Evolutionary conservation across 2,797 vertebrate species (phyloP), one percentile per base, ranked within the genome.

Genomic region (Coreius guichenoti): DNA sequence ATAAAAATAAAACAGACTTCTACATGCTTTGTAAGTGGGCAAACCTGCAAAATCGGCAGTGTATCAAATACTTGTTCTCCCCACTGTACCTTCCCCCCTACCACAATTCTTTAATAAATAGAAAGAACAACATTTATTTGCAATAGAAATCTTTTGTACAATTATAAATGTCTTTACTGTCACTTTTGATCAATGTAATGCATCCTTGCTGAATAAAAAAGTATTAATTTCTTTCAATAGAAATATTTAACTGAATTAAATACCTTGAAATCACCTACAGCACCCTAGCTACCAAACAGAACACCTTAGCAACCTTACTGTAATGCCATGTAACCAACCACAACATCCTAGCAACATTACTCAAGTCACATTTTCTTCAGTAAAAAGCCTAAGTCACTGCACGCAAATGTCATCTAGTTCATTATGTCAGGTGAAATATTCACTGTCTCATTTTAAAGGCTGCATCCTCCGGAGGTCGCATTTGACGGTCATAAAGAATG

Each of bases 221-320:
- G 0, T 43, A 9, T 43, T 31, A 36, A 36, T 36, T 19, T 9
- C 3, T 67, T 33, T 67, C 29, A 67, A 67, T 31, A 65, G 8
- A 17, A 31, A 29, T 65, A 31, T 31, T 65, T 8, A 17, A 14
- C 21, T 61, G 39, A 43, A 43, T 43, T 14, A 29, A 58, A 63
- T 63, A 63, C n/a, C 13, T 63, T 29, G 26, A 13, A 29, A 63
- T 13, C 31, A 77, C 39, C 36, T 51, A 51, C 49, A 54, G 6
- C 5, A 7, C 51, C 17, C 51, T 29, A 65, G 16, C 14, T 65
- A 79, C 36, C 23, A 29, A 29, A 43, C 39, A 80, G 11, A 49
- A 67, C 61, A 67, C 78, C 26, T 45, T 19, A 47, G 77, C 51
- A 77, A 78, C 61, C 31, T 63, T 29, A 63, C 3, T 65, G 14